phyloP scores from a whole-genome alignment of 1,140 invertebrate species.

The Pogonomyrmex californicus region DNA sequence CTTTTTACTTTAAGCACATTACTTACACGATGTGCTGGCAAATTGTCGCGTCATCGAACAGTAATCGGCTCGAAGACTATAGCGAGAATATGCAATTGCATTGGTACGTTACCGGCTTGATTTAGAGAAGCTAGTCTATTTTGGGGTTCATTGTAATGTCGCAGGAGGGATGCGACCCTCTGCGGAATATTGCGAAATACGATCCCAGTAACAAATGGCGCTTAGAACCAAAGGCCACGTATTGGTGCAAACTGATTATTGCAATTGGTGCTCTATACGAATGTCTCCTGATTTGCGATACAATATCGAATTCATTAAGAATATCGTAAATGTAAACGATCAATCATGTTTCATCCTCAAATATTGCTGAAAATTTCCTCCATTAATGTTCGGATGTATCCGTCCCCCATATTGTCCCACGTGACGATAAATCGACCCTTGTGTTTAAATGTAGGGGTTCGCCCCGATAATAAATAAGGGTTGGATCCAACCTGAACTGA shows the following conservation, averaged over 20 bases:
- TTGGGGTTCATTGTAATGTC: constrained; percentile 11
- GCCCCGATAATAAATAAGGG: constrained; percentile 58
- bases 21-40: neutral
- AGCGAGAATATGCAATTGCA: neutral
- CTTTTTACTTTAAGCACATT: neutral
- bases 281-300: constrained; percentile 13
- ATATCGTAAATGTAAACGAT: constrained; percentile 22
- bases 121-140: constrained; percentile 39
- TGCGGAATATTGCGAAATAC: neutral
- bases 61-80: neutral
- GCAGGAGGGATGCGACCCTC: neutral
- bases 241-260: constrained; percentile 32
- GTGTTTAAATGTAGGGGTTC: constrained; percentile 68
- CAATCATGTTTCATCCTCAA: constrained; percentile 48
- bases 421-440: constrained; percentile 66
- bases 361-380: constrained; percentile 64
- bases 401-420: constrained; percentile 39
- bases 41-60: neutral
- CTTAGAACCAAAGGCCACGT: neutral
- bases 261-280: constrained; percentile 49
- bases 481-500: constrained; percentile 37
- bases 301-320: constrained; percentile 61
- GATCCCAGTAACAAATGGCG: constrained; percentile 9
- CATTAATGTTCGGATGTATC: constrained; percentile 56
- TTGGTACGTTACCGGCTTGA: constrained; percentile 8